Evolutionary conservation across 2,888 invertebrate genomes (phyloP), one percentile per base, ranked within the genome.

Genomic region (Ypsolopha sequella): DNA sequence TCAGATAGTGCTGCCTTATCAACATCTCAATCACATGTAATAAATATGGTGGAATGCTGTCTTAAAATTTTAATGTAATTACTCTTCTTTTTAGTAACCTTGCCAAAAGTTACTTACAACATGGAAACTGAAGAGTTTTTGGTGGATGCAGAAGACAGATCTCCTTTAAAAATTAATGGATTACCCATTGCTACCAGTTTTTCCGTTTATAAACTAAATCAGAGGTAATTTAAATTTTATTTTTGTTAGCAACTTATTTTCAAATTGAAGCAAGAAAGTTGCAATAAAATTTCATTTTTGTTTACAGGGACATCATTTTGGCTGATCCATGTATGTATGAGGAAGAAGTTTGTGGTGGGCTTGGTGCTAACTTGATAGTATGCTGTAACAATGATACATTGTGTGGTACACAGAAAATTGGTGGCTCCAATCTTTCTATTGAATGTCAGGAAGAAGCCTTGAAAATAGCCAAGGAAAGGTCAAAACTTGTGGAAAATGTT

Each of bases 291-390:
- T 56, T 50, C 51, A 56, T 60, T 60, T 58, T 60, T 63, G 56
- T 60, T 88, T 89, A 51, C 67, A 93, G 93, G 55, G 88, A 89
- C 60, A 77, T 90, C 38, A 73, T 93, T 47, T 70, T 95, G 58
- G 89, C 89, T n/a, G 95, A 96, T 74, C 95, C 95, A 36, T 91
- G 93, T 39, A 80, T 88, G n/a, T 94, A 95, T 74, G 96, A 96
- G 80, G 95, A 95, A 81, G 88, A 88, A 59, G 87, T 94, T 60
- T 90, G 92, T 62, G 88, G 90, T 51, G 91, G 92, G n/a, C 63
- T 70, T 46, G 84, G 85, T 41, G 76, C 87, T n/a, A 88, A 88
- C 58, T 69, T 93, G 50, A 92, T 91, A 52, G 79, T 95, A 44
- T 92, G 91, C 46, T 89, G 90, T 56, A 91, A 91, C 58, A 88